phyloP scores from a whole-genome alignment of 2,888 invertebrate genomes.

The Dynastes tityus region DNA sequence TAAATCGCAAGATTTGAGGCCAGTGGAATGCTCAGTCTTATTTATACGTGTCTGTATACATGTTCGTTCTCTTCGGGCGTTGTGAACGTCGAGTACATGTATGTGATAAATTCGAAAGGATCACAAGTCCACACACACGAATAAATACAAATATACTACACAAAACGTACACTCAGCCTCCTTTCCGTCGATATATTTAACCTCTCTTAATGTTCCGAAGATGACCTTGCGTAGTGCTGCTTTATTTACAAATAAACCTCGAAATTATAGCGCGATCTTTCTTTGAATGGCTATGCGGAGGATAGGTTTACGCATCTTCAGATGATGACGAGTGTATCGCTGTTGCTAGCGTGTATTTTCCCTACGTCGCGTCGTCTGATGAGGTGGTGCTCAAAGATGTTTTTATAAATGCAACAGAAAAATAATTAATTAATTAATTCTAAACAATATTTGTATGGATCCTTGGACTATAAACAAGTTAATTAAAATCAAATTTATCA shows the following conservation, averaged over 20 bases:
- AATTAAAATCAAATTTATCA: too few relatives aligned
- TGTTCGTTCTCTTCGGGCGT: neutral
- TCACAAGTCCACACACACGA: neutral
- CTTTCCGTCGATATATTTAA: constrained; percentile 42
- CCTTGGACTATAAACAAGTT: too few relatives aligned
- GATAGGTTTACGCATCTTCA: constrained; percentile 3
- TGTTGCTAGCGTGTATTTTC: neutral
- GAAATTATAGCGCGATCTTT: constrained; percentile 41
- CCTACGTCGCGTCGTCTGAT: neutral
- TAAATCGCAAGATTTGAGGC: constrained; percentile 12
- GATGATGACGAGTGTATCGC: constrained; percentile 1
- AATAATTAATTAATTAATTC: too few relatives aligned
- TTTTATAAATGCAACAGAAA: too few relatives aligned
- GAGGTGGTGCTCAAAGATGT: neutral
- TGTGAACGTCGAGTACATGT: neutral
- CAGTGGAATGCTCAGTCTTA: neutral
- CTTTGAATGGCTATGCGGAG: constrained; percentile 26
- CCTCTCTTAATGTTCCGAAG: constrained; percentile 32
- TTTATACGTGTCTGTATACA: neutral
- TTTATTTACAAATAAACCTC: constrained; percentile 43
- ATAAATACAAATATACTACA: neutral
- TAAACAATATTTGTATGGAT: too few relatives aligned
- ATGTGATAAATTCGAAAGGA: constrained; percentile 1
- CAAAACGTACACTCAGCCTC: constrained; percentile 12
- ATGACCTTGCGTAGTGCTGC: constrained; percentile 35